phyloP scores from a whole-genome alignment of 1,140 invertebrate genomes.

The Solenopsis invicta region DNA sequence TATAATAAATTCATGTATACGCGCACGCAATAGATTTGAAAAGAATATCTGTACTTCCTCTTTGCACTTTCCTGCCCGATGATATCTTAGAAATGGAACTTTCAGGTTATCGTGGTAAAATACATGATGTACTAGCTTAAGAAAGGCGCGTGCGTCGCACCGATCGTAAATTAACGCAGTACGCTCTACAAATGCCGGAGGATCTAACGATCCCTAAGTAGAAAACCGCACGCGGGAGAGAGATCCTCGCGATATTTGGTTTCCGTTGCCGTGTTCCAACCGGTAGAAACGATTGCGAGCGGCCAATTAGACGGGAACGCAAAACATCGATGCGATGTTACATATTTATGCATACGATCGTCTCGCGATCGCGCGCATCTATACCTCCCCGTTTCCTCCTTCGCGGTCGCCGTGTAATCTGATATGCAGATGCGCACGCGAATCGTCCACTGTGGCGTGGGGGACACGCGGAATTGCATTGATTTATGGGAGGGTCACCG shows the following conservation, averaged over 20 bases:
- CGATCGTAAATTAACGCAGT: constrained; percentile 43
- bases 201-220: constrained; percentile 38
- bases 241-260: constrained; percentile 50
- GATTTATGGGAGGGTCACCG: constrained; percentile 54
- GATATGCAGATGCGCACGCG: constrained; percentile 75
- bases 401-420: constrained; percentile 67
- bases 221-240: constrained; percentile 40
- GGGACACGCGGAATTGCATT: constrained; percentile 60
- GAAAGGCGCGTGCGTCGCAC: background rate
- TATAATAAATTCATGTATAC: background rate
- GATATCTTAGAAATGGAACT: constrained; percentile 6
- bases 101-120: background rate
- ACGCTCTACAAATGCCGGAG: constrained; percentile 1
- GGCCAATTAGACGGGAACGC: constrained; percentile 75
- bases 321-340: constrained; percentile 70
- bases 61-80: background rate
- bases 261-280: constrained; percentile 42
- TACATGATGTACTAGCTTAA: background rate
- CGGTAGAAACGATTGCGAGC: constrained; percentile 45
- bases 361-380: constrained; percentile 37
- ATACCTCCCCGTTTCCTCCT: constrained; percentile 64
- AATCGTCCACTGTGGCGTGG: constrained; percentile 36
- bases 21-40: too few relatives aligned
- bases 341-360: constrained; percentile 70
- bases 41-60: background rate